Evolutionary conservation across 2,888 invertebrate species (phyloP).

Genomic region (Stenodema calcarata): DNA sequence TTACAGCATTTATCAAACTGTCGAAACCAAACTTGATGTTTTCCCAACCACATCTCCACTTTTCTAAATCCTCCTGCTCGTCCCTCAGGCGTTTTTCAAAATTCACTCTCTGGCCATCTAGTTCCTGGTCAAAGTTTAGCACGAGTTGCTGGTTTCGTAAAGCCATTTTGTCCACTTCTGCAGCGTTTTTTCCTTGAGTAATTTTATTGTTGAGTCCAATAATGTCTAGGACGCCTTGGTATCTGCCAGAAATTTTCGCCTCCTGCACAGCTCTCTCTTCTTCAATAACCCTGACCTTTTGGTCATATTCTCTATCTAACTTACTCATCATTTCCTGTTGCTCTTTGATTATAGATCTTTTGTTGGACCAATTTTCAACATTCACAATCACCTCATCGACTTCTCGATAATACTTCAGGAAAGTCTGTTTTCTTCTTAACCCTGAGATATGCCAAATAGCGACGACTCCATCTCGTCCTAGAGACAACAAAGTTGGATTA

Average conservation of each 20-base stretch:
- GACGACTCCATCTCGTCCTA: slow-evolving; percentile 28
- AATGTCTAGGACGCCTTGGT: slow-evolving; percentile 38
- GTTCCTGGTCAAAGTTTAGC: background rate
- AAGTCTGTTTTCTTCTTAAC: background rate
- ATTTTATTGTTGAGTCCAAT: slow-evolving; percentile 38
- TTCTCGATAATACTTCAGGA: slow-evolving; percentile 18
- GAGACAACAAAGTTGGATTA: background rate
- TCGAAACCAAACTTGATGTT: slow-evolving; percentile 19
- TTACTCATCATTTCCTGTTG: slow-evolving; percentile 24
- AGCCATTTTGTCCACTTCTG: slow-evolving; percentile 23
- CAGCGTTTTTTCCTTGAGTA: slow-evolving; percentile 13
- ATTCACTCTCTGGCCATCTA: slow-evolving; percentile 3
- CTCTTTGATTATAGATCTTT: slow-evolving; percentile 27
- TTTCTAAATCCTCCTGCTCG: slow-evolving; percentile 18
- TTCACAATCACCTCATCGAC: slow-evolving; percentile 26
- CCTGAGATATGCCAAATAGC: background rate
- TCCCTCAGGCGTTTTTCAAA: slow-evolving; percentile 17
- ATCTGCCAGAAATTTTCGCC: background rate
- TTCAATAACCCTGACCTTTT: background rate
- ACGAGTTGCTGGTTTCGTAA: background rate
- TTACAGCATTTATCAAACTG: slow-evolving; percentile 22
- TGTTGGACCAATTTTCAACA: slow-evolving; percentile 37
- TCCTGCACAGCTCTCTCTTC: background rate
- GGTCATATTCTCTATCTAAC: slow-evolving; percentile 14
- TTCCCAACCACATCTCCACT: background rate